A percentile compares a stretch with the other conserved stretches of the same genome.
phyloP scores from a whole-genome alignment of 1,140 invertebrate species.

The Lordiphosa collinella region DNA sequence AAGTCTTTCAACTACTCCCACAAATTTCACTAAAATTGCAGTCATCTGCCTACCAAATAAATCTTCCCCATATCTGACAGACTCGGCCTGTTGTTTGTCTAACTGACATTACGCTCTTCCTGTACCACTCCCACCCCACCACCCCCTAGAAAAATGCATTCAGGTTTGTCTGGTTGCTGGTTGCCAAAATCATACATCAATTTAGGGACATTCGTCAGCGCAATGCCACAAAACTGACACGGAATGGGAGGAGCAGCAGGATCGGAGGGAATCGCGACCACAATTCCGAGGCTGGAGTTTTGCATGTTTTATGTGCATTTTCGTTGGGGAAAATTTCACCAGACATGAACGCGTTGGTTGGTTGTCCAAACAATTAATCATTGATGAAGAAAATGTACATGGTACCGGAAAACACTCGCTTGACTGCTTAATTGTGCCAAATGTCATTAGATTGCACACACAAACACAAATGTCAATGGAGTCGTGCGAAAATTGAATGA shows the following conservation, averaged over 20 bases:
- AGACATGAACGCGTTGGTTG: conserved; percentile 15
- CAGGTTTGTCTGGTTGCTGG: conserved; percentile 17
- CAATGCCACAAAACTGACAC: conserved; percentile 52
- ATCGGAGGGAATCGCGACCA: background rate
- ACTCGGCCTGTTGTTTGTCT: conserved; percentile 22
- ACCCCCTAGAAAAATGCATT: conserved; percentile 15
- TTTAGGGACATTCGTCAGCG: conserved; percentile 69
- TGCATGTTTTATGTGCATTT: conserved; percentile 9
- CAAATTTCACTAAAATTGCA: conserved; percentile 10
- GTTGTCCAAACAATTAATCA: conserved; percentile 78
- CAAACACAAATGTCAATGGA: conserved; percentile 25
- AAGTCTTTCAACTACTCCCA: background rate
- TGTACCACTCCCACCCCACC: background rate
- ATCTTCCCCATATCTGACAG: conserved; percentile 51
- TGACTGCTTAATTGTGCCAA: conserved; percentile 49
- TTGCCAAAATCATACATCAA: conserved; percentile 70
- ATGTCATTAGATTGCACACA: conserved; percentile 34
- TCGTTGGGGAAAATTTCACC: conserved; percentile 4
- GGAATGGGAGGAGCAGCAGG: conserved; percentile 4
- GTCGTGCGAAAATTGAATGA: conserved; percentile 1
- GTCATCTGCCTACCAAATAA: conserved; percentile 12
- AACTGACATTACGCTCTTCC: background rate
- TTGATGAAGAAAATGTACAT: conserved; percentile 72
- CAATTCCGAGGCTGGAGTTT: background rate
- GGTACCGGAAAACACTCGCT: conserved; percentile 36